A percentile compares a stretch with the other conserved stretches of the same genome.
Evolutionary conservation across 2,797 vertebrate genomes (phyloP).

Genomic region (Parauchenoglanis punctatus): DNA sequence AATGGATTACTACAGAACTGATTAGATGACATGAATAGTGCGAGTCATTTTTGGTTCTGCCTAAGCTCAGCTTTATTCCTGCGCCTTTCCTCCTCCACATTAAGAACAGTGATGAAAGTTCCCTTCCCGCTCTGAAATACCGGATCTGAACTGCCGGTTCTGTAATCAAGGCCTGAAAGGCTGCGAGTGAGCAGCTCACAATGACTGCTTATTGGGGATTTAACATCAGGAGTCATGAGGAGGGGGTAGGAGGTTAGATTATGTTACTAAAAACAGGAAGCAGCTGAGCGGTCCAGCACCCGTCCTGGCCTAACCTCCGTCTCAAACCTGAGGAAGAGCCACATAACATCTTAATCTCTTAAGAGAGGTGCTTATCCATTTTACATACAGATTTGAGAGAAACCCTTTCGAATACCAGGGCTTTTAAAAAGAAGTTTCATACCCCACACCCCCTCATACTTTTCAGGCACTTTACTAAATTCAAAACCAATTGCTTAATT

Average conservation of each 20-base stretch:
- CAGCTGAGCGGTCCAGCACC: constrained; percentile 33
- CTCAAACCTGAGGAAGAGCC: constrained; percentile 30
- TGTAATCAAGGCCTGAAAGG: constrained; percentile 76
- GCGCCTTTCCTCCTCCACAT: constrained; percentile 79
- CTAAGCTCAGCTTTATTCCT: constrained; percentile 73
- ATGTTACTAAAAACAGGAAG: constrained; percentile 59
- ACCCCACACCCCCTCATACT: constrained; percentile 32
- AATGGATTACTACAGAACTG: constrained; percentile 35
- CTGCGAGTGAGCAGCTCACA: constrained; percentile 68
- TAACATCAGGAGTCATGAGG: constrained; percentile 45
- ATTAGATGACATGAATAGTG: constrained; percentile 38
- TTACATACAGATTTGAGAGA: constrained; percentile 27
- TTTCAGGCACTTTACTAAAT: constrained; percentile 54
- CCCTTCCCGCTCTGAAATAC: constrained; percentile 46
- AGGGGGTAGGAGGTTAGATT: constrained; percentile 50
- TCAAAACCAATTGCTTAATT: constrained; percentile 46
- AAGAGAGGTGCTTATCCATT: constrained; percentile 49
- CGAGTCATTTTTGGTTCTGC: constrained; percentile 26
- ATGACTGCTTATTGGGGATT: constrained; percentile 58
- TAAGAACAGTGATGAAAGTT: constrained; percentile 45
- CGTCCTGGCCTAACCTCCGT: constrained; percentile 35
- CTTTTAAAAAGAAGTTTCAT: constrained; percentile 34
- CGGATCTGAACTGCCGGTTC: constrained; percentile 50
- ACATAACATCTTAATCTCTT: constrained; percentile 52
- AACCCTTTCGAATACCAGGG: constrained; percentile 30